A percentile compares a stretch with the other conserved stretches of the same genome.
Evolutionary conservation across 2,888 invertebrate genomes (phyloP).

Genomic region (Cephus runcator): DNA sequence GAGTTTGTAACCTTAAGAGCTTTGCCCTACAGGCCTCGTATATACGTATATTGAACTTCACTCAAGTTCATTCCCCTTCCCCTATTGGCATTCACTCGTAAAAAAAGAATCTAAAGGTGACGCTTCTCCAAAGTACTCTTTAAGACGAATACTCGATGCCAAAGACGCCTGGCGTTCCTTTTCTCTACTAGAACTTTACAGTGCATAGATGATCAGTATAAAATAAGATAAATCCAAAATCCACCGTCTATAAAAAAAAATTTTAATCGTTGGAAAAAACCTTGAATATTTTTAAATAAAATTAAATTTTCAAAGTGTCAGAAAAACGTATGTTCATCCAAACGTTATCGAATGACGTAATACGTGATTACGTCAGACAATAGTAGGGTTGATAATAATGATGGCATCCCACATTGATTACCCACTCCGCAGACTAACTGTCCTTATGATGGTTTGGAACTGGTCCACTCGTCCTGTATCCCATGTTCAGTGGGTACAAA

Average conservation of each 20-base stretch:
- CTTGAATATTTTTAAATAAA: not conserved
- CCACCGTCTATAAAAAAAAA: too few species aligned
- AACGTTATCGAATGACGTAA: not conserved
- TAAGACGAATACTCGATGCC: not conserved
- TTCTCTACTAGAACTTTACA: not conserved
- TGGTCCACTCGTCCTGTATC: not conserved
- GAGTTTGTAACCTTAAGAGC: constrained; percentile 56
- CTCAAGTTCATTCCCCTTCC: constrained; percentile 57
- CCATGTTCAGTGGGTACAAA: not conserved
- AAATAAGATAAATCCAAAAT: not conserved
- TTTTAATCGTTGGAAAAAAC: not conserved
- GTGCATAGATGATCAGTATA: not conserved
- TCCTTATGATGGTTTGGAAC: not conserved
- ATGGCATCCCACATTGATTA: not conserved
- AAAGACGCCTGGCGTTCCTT: not conserved
- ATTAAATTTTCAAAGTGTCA: not conserved
- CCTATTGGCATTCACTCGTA: constrained; percentile 54
- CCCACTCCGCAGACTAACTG: not conserved
- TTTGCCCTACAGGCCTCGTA: constrained; percentile 27
- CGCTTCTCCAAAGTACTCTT: not conserved
- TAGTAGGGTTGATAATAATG: not conserved
- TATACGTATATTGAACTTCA: constrained; percentile 54
- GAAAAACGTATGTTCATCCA: not conserved
- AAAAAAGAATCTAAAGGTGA: not conserved
- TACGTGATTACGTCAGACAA: not conserved